phyloP scores from a whole-genome alignment of 2,797 vertebrate species.

The Alectoris magna region DNA sequence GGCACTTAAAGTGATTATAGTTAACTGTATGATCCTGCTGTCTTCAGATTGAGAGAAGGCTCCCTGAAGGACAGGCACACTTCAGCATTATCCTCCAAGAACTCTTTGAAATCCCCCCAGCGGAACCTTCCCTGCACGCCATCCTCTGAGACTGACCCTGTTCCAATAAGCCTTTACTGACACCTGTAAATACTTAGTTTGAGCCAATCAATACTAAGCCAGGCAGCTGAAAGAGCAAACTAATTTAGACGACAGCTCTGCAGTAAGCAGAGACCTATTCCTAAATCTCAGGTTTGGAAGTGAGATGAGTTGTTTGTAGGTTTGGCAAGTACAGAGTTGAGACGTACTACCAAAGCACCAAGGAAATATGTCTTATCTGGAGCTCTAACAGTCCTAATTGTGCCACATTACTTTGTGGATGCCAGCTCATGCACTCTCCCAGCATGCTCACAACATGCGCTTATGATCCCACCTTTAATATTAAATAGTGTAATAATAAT shows the following conservation, averaged over 20 bases:
- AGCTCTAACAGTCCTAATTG: background rate
- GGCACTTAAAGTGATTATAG: background rate
- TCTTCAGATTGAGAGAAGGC: background rate
- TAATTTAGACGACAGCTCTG: background rate
- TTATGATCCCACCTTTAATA: background rate
- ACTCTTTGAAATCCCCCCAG: background rate
- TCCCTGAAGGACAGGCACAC: background rate
- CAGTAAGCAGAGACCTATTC: rapidly evolving
- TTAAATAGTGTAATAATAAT: background rate
- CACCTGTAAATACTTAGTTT: background rate
- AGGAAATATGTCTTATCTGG: background rate
- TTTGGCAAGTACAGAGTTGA: background rate
- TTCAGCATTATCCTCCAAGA: background rate
- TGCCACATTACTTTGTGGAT: background rate
- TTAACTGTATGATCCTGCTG: background rate
- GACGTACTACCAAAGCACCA: background rate
- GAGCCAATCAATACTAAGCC: background rate
- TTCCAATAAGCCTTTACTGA: background rate
- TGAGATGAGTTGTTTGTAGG: background rate
- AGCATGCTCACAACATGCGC: background rate
- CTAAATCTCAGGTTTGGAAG: rapidly evolving
- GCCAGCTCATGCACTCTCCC: background rate
- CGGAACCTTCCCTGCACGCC: background rate
- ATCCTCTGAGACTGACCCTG: background rate
- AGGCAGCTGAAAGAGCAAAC: background rate